These are phyloP conservation scores for Chaenodraco wilsoni DNA, from an alignment of 2,797 vertebrate genomes.

Conservation along the genomic window DNA sequence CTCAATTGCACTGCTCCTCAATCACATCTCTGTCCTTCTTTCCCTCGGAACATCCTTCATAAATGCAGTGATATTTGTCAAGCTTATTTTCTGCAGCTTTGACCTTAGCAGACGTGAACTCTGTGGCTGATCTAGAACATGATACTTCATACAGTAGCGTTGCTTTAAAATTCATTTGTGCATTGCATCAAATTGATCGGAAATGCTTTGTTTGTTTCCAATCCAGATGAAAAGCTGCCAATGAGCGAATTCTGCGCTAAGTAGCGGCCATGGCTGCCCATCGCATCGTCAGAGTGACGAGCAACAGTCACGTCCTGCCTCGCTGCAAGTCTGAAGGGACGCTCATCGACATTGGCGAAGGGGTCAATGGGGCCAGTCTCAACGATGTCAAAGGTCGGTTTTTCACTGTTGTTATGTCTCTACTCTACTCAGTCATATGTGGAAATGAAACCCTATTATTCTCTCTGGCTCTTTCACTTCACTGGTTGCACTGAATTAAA, in stretches of 20 bases:
- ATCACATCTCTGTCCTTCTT: not conserved
- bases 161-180: not conserved
- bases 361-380: slow-evolving; percentile 85
- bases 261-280: slow-evolving; percentile 92
- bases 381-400: slow-evolving; percentile 92
- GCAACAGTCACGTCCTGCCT: slow-evolving; percentile 88
- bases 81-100: slow-evolving; percentile 29
- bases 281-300: slow-evolving; percentile 92
- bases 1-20: slow-evolving; percentile 17
- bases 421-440: slow-evolving; percentile 1
- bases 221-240: slow-evolving; percentile 69
- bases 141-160: not conserved
- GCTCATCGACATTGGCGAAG: slow-evolving; percentile 90
- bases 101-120: slow-evolving; percentile 19
- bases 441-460: not conserved
- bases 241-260: slow-evolving; percentile 52
- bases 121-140: slow-evolving; percentile 49
- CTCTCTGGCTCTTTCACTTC: slow-evolving; percentile 29
- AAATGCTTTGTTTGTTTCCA: slow-evolving; percentile 27
- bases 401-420: not conserved
- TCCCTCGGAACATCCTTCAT: not conserved
- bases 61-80: slow-evolving; percentile 32
- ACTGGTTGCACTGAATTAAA: slow-evolving; percentile 38
- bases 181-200: slow-evolving; percentile 17
- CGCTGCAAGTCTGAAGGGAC: slow-evolving; percentile 96